Conservation (phyloP, 1,140 invertebrate species). For the Mycetomoellerius zeteki region DNA sequence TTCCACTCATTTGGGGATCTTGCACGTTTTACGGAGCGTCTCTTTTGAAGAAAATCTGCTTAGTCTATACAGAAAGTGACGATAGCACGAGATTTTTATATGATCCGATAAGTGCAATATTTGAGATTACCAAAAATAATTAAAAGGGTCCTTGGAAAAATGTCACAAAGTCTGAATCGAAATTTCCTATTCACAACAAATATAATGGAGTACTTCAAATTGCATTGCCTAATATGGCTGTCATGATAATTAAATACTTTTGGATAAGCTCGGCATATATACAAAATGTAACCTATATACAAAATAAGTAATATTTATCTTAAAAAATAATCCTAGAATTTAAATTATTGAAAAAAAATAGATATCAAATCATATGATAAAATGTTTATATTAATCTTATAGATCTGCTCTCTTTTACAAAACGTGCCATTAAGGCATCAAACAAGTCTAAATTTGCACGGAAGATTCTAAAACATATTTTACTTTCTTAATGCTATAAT, state of each 20-base stretch:
- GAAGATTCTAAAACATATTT: not conserved
- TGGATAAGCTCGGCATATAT: not conserved
- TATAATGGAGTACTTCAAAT: not conserved
- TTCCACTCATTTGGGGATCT: constrained; percentile 59
- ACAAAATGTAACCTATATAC: not conserved
- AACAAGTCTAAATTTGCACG: not conserved
- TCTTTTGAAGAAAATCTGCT: constrained; percentile 11
- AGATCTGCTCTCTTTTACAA: not conserved
- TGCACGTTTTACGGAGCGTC: constrained; percentile 22
- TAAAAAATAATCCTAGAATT: constrained; percentile 1
- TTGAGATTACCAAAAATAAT: not conserved
- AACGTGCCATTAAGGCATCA: not conserved
- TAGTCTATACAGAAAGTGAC: constrained; percentile 51
- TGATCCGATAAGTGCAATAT: not conserved
- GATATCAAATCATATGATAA: not conserved
- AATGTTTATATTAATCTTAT: not conserved
- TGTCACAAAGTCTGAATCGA: not conserved
- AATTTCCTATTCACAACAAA: not conserved
- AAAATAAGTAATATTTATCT: constrained; percentile 12
- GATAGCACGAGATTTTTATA: constrained; percentile 63
- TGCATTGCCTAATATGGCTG: not conserved
- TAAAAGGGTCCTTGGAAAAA: not conserved
- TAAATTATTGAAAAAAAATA: not conserved
- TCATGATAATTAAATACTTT: not conserved
- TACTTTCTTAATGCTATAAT: not conserved